Evolutionary conservation across 2,797 vertebrate genomes (phyloP), one percentile per base, ranked within the genome.

Genomic region (Sebastes aleutianus): DNA sequence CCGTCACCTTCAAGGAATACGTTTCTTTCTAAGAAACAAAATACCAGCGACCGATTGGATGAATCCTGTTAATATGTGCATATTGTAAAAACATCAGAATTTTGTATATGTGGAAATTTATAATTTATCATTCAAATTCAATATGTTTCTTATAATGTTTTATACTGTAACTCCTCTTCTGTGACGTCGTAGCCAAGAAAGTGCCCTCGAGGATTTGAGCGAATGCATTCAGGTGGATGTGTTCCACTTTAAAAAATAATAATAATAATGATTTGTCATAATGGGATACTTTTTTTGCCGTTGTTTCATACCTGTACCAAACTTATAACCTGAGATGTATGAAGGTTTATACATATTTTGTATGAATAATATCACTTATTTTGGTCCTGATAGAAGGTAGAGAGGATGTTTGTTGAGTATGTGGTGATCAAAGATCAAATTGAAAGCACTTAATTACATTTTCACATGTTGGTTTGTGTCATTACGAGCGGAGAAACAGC

Each of bases 1-100:
- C 98, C 0, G 97, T 99, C 87, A 99, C 98, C 71, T 99, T 99
- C 95, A 99, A 99, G 95, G 98, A 99, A 89, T 99, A 98, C 11
- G 96, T 99, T 90, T 97, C 97, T 14, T 96, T 97, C 93, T 99
- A 89, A 94, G 64, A 32, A 62, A 56, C 66, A 59, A 59, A 70
- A 57, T 63, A 66, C 31, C 70, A 32, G 71, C 36, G 70, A 83
- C 70, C 3, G 8, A 36, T 34, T 67, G 65, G 73, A 74, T 13
- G 72, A 32, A 78, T 56, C 62, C 32, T 92, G 86, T 91, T 58
- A 65, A 94, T 91, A 89, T 96, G 94, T 95, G 59, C 50, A 95
- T 92, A 92, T 93, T 93, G 94, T 94, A 92, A 90, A 89, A 86
- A 88, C 24, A 81, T 79, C 57, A 78, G 79, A 93, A 91, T 91